A percentile compares a stretch with the other conserved stretches of the same genome.
These are phyloP conservation scores for Nomada fucata DNA, from an alignment of 2,888 invertebrate genomes.

Conservation along the genomic window DNA sequence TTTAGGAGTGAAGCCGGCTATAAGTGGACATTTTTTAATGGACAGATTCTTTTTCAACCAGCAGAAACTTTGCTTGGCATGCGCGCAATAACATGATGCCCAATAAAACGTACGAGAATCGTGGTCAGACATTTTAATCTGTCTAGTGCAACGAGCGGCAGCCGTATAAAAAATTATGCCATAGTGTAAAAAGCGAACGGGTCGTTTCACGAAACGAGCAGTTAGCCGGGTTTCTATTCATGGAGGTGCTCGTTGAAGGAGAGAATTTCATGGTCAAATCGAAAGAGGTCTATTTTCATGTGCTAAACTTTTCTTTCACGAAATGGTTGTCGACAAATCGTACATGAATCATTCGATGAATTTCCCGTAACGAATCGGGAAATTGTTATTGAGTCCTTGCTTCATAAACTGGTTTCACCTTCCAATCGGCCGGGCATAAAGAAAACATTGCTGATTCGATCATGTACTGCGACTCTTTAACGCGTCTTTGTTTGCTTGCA, in stretches of 20 bases:
- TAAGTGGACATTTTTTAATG: too few relatives aligned
- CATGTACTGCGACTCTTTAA: too few relatives aligned
- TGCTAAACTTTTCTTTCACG: not conserved
- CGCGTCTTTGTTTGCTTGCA: too few relatives aligned
- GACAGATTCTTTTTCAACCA: too few relatives aligned
- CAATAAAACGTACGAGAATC: not conserved
- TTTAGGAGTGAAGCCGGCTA: too few relatives aligned
- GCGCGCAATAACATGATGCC: not conserved
- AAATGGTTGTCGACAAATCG: not conserved
- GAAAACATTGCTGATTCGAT: too few relatives aligned
- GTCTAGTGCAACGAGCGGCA: not conserved
- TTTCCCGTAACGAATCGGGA: not conserved
- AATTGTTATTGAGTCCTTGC: too few relatives aligned
- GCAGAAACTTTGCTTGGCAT: not conserved
- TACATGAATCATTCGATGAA: too few relatives aligned
- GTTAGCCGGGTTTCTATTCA: constrained; percentile 14
- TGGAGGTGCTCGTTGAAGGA: not conserved
- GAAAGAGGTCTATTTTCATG: constrained; percentile 32
- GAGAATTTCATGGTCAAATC: constrained; percentile 27
- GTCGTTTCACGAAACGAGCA: constrained; percentile 10
- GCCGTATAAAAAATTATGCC: not conserved
- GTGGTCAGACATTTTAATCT: constrained; percentile 4
- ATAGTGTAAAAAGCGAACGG: not conserved
- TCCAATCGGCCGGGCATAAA: too few relatives aligned
- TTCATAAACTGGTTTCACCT: too few relatives aligned